Conservation (phyloP, 2,888 invertebrate species). For the Dione vanillae region DNA sequence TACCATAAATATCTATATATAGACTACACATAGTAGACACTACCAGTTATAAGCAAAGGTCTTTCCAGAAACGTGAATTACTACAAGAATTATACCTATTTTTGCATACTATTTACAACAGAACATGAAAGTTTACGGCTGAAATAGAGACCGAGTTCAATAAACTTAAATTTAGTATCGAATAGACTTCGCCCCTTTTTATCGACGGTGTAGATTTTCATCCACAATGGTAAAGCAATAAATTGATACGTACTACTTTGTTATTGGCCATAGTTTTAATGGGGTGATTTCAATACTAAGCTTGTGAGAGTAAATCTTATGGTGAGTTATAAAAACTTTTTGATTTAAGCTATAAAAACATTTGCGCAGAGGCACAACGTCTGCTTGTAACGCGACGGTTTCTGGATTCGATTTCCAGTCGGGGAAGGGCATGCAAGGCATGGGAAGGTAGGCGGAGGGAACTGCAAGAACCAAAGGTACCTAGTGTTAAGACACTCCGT, state of each 20-base stretch:
- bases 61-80: neutral
- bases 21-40: too few species aligned
- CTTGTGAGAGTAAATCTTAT: slow-evolving; percentile 11
- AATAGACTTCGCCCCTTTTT: slow-evolving; percentile 38
- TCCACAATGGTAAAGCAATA: slow-evolving; percentile 45
- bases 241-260: slow-evolving; percentile 45
- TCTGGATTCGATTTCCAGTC: neutral
- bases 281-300: slow-evolving; percentile 12
- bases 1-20: too few species aligned
- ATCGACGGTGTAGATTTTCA: slow-evolving; percentile 39
- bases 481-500: too few species aligned
- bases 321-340: neutral
- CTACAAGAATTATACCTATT: slow-evolving; percentile 35
- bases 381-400: neutral
- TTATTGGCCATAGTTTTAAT: slow-evolving; percentile 32
- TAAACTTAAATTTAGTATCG: slow-evolving; percentile 42
- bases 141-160: slow-evolving; percentile 36
- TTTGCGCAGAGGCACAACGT: neutral
- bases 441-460: too few species aligned
- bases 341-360: neutral
- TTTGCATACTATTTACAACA: slow-evolving; percentile 35
- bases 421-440: too few species aligned
- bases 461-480: too few species aligned
- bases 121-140: slow-evolving; percentile 39
- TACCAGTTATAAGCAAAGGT: too few species aligned